Evolutionary conservation across 2,797 vertebrate species (phyloP).

Genomic region (Notolabrus celidotus): DNA sequence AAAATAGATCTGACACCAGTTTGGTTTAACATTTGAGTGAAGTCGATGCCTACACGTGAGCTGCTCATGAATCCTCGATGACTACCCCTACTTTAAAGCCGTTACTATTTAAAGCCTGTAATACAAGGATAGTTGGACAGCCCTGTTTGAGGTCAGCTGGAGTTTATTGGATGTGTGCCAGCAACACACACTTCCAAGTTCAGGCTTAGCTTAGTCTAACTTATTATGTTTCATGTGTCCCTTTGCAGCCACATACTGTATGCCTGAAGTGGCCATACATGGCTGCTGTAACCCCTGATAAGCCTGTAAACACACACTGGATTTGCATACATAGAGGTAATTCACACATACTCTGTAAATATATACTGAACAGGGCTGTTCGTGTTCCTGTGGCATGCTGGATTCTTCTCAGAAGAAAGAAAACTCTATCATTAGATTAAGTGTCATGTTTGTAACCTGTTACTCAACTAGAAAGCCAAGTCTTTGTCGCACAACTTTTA

Average conservation of each 20-base stretch:
- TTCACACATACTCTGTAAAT: neutral
- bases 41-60: slow-evolving; percentile 14
- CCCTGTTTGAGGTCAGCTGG: slow-evolving; percentile 43
- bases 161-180: slow-evolving; percentile 50
- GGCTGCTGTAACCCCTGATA: slow-evolving; percentile 12
- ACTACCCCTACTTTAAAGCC: slow-evolving; percentile 5
- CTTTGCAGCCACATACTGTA: slow-evolving; percentile 4
- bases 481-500: neutral
- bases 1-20: neutral
- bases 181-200: slow-evolving; percentile 48
- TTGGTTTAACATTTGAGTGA: slow-evolving; percentile 6
- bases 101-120: slow-evolving; percentile 43
- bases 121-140: slow-evolving; percentile 37
- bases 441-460: neutral
- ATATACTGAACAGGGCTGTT: neutral
- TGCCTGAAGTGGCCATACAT: slow-evolving; percentile 17
- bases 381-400: neutral
- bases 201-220: slow-evolving; percentile 6
- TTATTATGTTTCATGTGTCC: slow-evolving; percentile 28
- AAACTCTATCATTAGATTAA: neutral
- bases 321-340: neutral
- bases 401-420: neutral
- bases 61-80: slow-evolving; percentile 18
- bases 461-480: slow-evolving; percentile 14
- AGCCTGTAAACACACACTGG: slow-evolving; percentile 11